phyloP scores from a whole-genome alignment of 2,888 invertebrate genomes.

The Hydrotaea cyrtoneurina region DNA sequence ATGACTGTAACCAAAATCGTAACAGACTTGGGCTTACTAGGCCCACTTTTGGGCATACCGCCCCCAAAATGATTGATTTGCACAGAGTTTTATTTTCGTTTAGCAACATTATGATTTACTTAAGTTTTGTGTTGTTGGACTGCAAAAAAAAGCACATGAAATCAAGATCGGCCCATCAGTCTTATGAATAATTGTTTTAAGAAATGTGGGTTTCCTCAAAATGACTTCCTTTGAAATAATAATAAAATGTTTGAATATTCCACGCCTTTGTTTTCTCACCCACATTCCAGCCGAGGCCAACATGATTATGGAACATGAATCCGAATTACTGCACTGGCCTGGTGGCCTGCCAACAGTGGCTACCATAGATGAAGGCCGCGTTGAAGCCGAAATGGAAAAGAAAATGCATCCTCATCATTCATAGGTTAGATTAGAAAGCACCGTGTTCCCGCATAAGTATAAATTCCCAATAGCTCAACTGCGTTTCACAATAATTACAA shows the following conservation, averaged over 20 bases:
- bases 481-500: conserved; percentile 23
- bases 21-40: conserved; percentile 63
- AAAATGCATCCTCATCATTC: conserved; percentile 84
- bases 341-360: conserved; percentile 88
- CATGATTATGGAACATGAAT: conserved; percentile 89
- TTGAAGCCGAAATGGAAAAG: conserved; percentile 84
- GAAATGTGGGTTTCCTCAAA: conserved; percentile 36
- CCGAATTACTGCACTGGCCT: conserved; percentile 86
- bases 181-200: conserved; percentile 19
- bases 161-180: background rate
- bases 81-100: conserved; percentile 29
- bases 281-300: conserved; percentile 86
- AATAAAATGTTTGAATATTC: background rate
- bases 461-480: conserved; percentile 12
- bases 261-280: conserved; percentile 43
- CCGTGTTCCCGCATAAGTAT: conserved; percentile 81
- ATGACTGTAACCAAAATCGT: conserved; percentile 62
- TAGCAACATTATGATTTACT: conserved; percentile 36
- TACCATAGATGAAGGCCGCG: conserved; percentile 85
- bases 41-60: conserved; percentile 62
- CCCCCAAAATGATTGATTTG: conserved; percentile 52
- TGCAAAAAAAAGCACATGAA: no score
- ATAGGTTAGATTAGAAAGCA: conserved; percentile 83
- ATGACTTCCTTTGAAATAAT: background rate
- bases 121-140: conserved; percentile 10